Evolutionary conservation across 2,113 vertebrate species (phyloP).

Genomic region (Isurus oxyrinchus): DNA sequence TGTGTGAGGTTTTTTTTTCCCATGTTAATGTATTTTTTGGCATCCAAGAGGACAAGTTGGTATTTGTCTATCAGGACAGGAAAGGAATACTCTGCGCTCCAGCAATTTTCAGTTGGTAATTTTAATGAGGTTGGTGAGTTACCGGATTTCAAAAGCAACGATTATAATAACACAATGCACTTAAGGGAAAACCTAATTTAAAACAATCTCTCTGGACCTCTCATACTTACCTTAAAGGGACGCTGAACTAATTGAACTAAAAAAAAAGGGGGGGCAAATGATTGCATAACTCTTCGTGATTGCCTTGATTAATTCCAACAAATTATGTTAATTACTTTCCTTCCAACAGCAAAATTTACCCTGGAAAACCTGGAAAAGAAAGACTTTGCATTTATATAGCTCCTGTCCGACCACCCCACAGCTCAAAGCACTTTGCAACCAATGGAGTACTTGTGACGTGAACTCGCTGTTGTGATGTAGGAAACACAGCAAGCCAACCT

Average conservation of each 20-base stretch:
- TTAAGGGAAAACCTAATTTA: not conserved
- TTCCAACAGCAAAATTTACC: not conserved
- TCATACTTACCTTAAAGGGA: not conserved
- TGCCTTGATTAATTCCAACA: not conserved
- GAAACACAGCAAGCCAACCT: too few species aligned
- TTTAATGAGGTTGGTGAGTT: not conserved
- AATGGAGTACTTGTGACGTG: too few species aligned
- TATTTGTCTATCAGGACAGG: not conserved
- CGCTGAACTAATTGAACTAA: not conserved
- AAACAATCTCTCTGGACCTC: not conserved
- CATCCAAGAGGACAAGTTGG: slow-evolving; percentile 8
- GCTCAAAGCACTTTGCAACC: too few species aligned
- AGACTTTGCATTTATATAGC: too few species aligned
- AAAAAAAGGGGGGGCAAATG: not conserved
- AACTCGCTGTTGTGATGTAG: too few species aligned
- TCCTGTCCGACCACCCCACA: too few species aligned
- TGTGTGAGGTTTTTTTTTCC: slow-evolving; percentile 35
- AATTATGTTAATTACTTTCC: not conserved
- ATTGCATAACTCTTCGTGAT: not conserved
- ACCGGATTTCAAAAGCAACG: not conserved
- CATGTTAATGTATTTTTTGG: not conserved
- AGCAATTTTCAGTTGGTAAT: not conserved
- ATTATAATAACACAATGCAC: not conserved
- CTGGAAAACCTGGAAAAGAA: not conserved
- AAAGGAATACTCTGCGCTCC: not conserved